phyloP scores from a whole-genome alignment of 2,797 vertebrate species.

The Mus minutoides region DNA sequence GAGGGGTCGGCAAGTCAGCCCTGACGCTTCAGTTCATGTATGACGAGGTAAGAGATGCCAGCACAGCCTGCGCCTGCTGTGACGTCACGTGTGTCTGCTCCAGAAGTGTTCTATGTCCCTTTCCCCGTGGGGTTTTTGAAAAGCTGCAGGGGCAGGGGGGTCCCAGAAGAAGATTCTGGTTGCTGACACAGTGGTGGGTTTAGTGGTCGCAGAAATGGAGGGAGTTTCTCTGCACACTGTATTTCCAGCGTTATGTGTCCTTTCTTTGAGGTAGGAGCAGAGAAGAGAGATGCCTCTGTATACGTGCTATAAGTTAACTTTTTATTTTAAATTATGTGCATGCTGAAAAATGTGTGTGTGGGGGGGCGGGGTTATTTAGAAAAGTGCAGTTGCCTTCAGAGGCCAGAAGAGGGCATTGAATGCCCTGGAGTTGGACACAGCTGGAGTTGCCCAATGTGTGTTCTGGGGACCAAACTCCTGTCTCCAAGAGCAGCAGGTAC shows the following conservation, averaged over 20 bases:
- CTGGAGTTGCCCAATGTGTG: not conserved
- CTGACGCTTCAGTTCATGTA: slow-evolving; percentile 99
- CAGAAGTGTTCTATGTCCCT: rapidly evolving
- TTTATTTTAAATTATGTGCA: not conserved
- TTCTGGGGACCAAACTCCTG: not conserved
- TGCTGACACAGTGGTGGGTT: not conserved
- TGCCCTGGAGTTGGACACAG: not conserved
- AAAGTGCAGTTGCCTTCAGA: not conserved
- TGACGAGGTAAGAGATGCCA: slow-evolving; percentile 89
- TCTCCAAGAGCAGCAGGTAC: not conserved
- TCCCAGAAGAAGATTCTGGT: not conserved
- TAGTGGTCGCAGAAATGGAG: not conserved
- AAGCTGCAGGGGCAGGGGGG: not conserved
- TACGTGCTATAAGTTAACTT: not conserved
- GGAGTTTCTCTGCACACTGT: not conserved
- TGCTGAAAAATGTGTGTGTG: too few species aligned
- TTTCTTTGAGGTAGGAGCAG: not conserved
- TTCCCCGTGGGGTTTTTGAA: not conserved
- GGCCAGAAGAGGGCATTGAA: not conserved
- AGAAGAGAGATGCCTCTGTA: not conserved
- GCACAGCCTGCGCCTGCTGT: not conserved
- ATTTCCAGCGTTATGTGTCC: not conserved
- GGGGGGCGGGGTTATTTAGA: not conserved
- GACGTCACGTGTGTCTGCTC: not conserved
- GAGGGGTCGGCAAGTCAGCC: slow-evolving; percentile 97